Base-by-base conservation (phyloP, 2,113 vertebrate genomes). In the Zonotrichia leucophrys region DNA sequence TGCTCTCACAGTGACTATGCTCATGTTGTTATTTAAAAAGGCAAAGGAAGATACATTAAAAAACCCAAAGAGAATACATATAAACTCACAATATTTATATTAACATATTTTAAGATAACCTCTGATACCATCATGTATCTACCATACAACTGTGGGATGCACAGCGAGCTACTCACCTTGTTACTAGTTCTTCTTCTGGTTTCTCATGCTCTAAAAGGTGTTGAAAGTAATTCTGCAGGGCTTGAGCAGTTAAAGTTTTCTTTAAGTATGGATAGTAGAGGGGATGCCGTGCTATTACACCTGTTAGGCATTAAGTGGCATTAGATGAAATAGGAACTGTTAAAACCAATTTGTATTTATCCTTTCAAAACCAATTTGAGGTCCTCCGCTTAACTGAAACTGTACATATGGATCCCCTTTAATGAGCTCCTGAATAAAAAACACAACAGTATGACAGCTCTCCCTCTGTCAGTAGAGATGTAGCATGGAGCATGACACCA, bases 211-310 rank as follows among this genome's bases (percentile, higher is more conserved):
- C 95, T 44, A 99, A 96, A 90, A 99, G 96, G 95, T 99, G 98
- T 27, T 98, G 96, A 86, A 99, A 99, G 86, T 98, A 99, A 56
- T 97, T 92, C 96, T 98, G 95, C 92, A 98, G 91, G 24, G 97
- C 97, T 63, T 98, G 93, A 76, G 98, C 95, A 62, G 98, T 99
- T 97, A 99, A 97, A 88, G 97, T 97, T 96, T 98, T 98, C 97
- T 98, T 98, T 83, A 99, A 97, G 96, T 99, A 98, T 5, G 98
- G 98, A 82, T 98, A 99, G 92, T 98, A 99, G 58, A 98, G 97
- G 5, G 98, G 98, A 79, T 99, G 98, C 31, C 98, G 97, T 47
- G 98, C 98, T 46, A 99, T 94, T 39, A 99, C 98, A 73, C 98
- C 98, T 99, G 72, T 90, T 92, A 82, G 74, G 90, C 60, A 88